Base-by-base conservation (phyloP, 2,113 vertebrate species). In the Chloroceryle aenea region DNA sequence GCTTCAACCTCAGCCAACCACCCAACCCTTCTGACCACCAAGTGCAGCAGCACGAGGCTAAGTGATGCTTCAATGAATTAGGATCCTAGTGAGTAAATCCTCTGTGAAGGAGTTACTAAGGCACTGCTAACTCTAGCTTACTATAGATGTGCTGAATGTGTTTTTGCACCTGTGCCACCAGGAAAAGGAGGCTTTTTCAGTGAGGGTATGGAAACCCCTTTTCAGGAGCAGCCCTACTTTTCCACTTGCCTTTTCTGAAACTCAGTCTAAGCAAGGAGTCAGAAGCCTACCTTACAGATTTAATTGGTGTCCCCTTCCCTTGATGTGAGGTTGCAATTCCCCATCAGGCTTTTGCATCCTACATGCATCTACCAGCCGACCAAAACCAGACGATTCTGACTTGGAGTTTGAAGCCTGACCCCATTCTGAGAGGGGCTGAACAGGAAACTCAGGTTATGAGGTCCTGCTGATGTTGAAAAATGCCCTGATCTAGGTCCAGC, bases 151-250 rank as follows among this genome's bases (percentile, higher is more conserved):
- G 21, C n/a, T 6, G 23, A 45, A 20, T 45, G 26, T 0, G 1
- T 0, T 23, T 81, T 76, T 63, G 81, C 50, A 76, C 14, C 16
- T 0, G 0, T 25, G 14, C 45, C 48, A 55, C 66, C 0, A 3
- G 17, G 20, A 81, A 80, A 61, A 32, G 50, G 8, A 50, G 14
- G 14, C 4, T 25, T 61, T 55, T 61, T 29, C 52, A 36, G 0
- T 5, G n/a, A 42, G 26, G 11, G 18, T 26, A 22, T 27, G 30
- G 55, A 58, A 87, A 36, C 29, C 9, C 26, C 30, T 71, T 69
- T 58, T 38, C 62, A 64, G 79, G 62, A 75, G 21, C 0, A 1
- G 55, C 25, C 30, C 56, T 64, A 26, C 30, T 26, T 85, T 47
- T 64, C 48, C 1, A 1, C 25, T 15, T 63, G 73, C 38, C 30